Evolutionary conservation across 2,113 vertebrate genomes (phyloP).

Genomic region (Eublepharis macularius): DNA sequence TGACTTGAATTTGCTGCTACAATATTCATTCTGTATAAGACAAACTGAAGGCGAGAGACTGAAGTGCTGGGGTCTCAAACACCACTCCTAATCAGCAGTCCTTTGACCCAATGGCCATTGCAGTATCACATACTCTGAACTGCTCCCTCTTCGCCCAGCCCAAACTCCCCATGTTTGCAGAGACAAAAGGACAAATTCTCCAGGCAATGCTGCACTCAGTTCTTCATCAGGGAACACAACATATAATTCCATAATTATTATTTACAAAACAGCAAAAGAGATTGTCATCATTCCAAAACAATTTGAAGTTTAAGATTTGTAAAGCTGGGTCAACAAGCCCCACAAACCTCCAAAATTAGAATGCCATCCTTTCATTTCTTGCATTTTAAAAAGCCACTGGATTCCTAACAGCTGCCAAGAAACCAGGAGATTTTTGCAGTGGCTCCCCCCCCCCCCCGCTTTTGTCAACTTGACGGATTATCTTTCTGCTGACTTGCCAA

Average conservation of each 20-base stretch:
- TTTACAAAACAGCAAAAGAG: neutral
- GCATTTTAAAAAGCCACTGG: neutral
- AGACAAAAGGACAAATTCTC: neutral
- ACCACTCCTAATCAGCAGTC: neutral
- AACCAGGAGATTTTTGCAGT: constrained; percentile 64
- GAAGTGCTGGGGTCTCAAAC: neutral
- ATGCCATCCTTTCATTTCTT: neutral
- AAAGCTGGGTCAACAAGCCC: neutral
- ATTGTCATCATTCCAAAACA: neutral
- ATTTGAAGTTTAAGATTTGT: neutral
- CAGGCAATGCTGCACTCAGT: neutral
- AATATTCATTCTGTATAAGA: no score
- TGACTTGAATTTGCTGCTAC: no score
- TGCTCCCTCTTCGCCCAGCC: neutral
- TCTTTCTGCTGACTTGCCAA: constrained; percentile 79
- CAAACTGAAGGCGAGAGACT: no score
- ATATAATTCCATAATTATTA: no score
- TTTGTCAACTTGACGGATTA: constrained; percentile 71
- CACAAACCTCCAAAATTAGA: neutral
- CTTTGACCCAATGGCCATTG: neutral
- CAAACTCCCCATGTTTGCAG: neutral
- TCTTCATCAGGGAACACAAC: no score
- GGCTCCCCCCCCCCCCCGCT: constrained; percentile 55
- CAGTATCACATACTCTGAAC: neutral
- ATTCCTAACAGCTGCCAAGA: constrained; percentile 68